Conservation (phyloP, 2,113 vertebrate genomes). For the Periophthalmus modestus region DNA sequence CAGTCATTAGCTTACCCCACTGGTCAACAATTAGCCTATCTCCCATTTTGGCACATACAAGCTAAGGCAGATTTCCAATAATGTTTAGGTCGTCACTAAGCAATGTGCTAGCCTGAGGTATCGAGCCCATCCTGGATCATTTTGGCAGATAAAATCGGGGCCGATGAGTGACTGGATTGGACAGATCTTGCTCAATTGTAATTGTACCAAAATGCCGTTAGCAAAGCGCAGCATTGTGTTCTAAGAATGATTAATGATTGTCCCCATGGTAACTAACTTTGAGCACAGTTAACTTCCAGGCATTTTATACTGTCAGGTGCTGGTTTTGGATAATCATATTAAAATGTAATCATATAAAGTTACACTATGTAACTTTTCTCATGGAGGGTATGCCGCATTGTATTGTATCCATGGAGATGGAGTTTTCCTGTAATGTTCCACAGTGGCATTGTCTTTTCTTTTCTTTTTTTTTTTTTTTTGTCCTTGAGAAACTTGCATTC, state of each 20-base stretch:
- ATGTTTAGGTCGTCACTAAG: conserved; percentile 15
- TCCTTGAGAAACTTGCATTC: too few species aligned
- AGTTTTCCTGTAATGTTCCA: too few species aligned
- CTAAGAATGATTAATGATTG: not conserved
- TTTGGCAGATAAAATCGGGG: conserved; percentile 1
- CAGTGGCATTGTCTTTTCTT: too few species aligned
- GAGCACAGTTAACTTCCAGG: not conserved
- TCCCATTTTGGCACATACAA: conserved; percentile 10
- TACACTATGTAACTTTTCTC: too few species aligned
- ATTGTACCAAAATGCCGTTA: not conserved
- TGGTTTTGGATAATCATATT: not conserved
- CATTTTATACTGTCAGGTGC: not conserved
- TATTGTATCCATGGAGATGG: too few species aligned
- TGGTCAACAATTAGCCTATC: not conserved
- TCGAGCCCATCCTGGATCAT: not conserved
- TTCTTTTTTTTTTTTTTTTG: too few species aligned
- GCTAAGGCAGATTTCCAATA: not conserved
- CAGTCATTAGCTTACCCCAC: conserved; percentile 23
- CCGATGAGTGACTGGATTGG: not conserved
- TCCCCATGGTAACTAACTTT: not conserved
- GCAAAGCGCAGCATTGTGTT: not conserved
- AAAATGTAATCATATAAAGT: not conserved
- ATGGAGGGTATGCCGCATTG: too few species aligned
- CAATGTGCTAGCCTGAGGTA: not conserved
- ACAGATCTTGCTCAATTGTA: not conserved